Base-by-base conservation (phyloP, 2,888 invertebrate species). In the Trissolcus brochymenae region DNA sequence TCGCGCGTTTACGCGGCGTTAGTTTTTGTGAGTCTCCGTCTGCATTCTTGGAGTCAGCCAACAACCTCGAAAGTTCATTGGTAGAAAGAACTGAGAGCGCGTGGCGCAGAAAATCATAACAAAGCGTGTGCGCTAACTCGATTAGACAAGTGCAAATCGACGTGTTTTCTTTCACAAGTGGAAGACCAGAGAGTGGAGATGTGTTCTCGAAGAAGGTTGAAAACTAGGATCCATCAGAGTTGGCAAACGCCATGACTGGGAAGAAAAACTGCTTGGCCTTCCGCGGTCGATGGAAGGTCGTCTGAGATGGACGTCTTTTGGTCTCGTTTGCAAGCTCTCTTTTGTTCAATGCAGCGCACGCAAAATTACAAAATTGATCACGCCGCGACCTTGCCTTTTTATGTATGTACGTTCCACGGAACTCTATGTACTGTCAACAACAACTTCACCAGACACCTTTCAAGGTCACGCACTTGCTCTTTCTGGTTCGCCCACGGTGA, bases 31-130 rank as follows among this genome's bases (percentile, higher is more conserved):
- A 60, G 78, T 77, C 80, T 79, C 73, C 73, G 83, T 82, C 85
- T 85, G 85, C 85, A 85, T 86, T 86, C 85, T 83, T 80, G 72
- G 72, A 74, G 62, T 81, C 81, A 84, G 84, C 80, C 85, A 85
- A 85, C 81, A 84, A 85, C 85, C 85, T 85, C 81, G 62, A 66
- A 78, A 80, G 81, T 81, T 72, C 82, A 80, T 81, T 80, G 80
- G 75, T 72, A 78, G 79, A 61, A 71, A 68, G 68, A 74, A 11
- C 61, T 67, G 43, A n/a, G 41, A n/a, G 41, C 46, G 64, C 41
- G 65, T 55, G 62, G 65, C 51, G 46, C 6, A 29, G 67, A 46
- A 46, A 46, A 16, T 16, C 14, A 46, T 46, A 46, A 46, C n/a
- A 46, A 46, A 46, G 16, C 16, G 4, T 46, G n/a, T 46, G 46